Base-by-base conservation (phyloP, 1,140 invertebrate species). In the Caenorhabditis elegans region DNA sequence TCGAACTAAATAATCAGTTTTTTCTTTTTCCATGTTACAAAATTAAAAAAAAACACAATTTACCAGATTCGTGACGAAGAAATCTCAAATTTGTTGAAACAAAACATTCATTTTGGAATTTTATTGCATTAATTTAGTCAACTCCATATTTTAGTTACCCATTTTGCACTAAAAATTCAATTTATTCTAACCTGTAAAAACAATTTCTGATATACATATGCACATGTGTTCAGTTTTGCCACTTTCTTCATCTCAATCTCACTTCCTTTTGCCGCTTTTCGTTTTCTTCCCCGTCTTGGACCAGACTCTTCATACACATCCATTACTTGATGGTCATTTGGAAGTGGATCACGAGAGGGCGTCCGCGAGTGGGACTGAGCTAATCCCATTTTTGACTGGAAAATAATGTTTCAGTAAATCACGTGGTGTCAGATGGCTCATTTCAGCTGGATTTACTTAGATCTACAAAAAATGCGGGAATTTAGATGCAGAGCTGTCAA, bases 241-340 rank as follows among this genome's bases (percentile, higher is more conserved):
- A 48, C 19, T 77, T 77, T 77, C n/a, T 70, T 70, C 11, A 11
- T 70, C n/a, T 70, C 34, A 13, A 70, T n/a, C 22, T 43, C 60
- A 39, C 19, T 13, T 39, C 11, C n/a, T 10, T 70, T 70, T 19
- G n/a, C n/a, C 11, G 34, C 3, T 70, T 70, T 70, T 70, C 60
- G 60, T 43, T 70, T 70, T 22, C 34, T 39, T 0, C 60, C 60
- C 19, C 60, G 60, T 43, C 13, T 70, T 22, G 34, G 8, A 22
- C n/a, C 60, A 43, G 60, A 11, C 4, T 31, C 34, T 1, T 70
- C 60, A 22, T 19, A 17, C 36, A 70, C 34, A 70, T 70, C 60
- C 60, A 70, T 70, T n/a, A 70, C 60, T 39, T 39, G 60, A 39
- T 70, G 34, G 3, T n/a, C 34, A 10, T 13, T 31, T 22, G 60